Evolutionary conservation across 2,797 vertebrate species (phyloP).

Genomic region (Enteromius anoplus): DNA sequence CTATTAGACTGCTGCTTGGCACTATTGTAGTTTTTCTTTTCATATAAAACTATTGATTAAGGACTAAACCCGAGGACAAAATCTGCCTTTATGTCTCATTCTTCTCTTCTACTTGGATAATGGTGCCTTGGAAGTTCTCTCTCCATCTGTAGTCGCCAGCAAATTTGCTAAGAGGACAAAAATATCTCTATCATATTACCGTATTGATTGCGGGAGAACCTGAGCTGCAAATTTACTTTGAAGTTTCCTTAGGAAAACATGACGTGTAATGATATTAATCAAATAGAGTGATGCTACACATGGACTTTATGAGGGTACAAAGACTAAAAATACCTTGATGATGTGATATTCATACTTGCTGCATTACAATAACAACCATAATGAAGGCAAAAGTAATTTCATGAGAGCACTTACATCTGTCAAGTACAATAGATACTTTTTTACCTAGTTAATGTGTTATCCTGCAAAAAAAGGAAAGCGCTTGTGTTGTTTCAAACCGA

Average conservation of each 20-base stretch:
- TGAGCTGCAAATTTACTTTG: slow-evolving; percentile 41
- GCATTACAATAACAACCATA: slow-evolving; percentile 25
- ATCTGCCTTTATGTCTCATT: slow-evolving; percentile 17
- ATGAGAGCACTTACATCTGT: slow-evolving; percentile 28
- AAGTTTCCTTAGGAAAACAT: slow-evolving; percentile 39
- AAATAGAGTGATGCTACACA: slow-evolving; percentile 35
- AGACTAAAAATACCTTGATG: slow-evolving; percentile 1
- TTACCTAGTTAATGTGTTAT: not conserved
- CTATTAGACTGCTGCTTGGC: not conserved
- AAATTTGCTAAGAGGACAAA: slow-evolving; percentile 38
- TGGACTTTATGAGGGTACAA: not conserved
- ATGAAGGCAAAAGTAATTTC: slow-evolving; percentile 19
- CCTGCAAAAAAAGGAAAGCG: not conserved
- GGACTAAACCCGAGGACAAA: slow-evolving; percentile 19
- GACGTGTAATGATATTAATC: slow-evolving; percentile 34
- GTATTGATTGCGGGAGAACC: slow-evolving; percentile 49
- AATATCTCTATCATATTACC: slow-evolving; percentile 47
- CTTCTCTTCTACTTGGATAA: slow-evolving; percentile 27
- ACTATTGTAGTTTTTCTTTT: slow-evolving; percentile 13
- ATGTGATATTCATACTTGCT: slow-evolving; percentile 3
- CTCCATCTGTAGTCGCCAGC: slow-evolving; percentile 1
- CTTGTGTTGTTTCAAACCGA: not conserved
- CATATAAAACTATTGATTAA: slow-evolving; percentile 33
- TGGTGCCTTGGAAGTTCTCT: slow-evolving; percentile 27
- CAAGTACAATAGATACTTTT: not conserved